Conservation (phyloP, 2,797 vertebrate species). For the Sorex maritimensis region DNA sequence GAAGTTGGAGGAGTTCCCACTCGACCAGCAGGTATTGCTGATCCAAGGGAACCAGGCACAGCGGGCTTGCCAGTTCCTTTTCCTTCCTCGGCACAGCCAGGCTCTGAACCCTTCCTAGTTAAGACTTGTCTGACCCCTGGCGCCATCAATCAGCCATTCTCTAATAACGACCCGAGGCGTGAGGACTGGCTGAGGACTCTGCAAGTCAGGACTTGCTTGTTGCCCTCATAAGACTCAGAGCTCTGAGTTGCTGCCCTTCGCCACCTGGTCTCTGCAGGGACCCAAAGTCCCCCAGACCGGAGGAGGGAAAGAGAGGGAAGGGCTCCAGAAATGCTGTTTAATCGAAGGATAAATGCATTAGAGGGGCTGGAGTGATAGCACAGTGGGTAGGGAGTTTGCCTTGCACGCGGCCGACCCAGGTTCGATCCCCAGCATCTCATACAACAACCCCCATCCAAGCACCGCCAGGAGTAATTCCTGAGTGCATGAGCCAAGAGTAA, state of each 20-base stretch:
- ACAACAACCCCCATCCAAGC: no score
- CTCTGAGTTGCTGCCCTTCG: neutral
- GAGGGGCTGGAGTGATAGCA: no score
- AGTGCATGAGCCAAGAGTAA: no score
- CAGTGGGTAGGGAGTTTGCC: no score
- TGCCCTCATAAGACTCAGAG: neutral
- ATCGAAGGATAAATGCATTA: neutral
- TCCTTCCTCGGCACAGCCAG: neutral
- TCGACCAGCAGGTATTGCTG: constrained; percentile 57
- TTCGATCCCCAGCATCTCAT: no score
- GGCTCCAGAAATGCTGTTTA: constrained; percentile 4
- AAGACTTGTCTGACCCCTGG: neutral
- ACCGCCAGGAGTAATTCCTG: no score
- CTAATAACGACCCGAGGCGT: neutral
- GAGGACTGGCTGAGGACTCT: neutral
- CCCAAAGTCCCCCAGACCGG: neutral
- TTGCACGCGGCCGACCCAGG: no score
- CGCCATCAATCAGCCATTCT: neutral
- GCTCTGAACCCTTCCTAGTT: neutral
- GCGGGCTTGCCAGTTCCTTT: constrained; percentile 3
- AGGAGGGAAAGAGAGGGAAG: neutral
- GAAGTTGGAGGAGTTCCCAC: constrained; percentile 63
- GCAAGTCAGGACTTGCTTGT: neutral
- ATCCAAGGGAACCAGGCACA: neutral
- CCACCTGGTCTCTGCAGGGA: neutral